Evolutionary conservation across 2,888 invertebrate species (phyloP).

Genomic region (Myopa tessellatipennis): DNA sequence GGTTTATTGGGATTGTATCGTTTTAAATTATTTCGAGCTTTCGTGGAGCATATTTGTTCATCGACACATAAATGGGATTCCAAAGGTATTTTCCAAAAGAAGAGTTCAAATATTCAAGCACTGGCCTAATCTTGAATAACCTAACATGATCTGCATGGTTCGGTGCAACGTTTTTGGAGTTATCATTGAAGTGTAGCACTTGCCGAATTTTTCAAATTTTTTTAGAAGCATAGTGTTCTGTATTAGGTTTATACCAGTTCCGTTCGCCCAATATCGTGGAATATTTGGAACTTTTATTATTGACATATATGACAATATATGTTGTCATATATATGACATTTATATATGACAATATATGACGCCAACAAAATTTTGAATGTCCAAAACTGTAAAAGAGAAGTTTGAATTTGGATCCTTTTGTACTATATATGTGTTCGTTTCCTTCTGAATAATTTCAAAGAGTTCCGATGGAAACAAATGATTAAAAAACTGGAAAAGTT

Average conservation of each 20-base stretch:
- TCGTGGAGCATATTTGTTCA: slow-evolving; percentile 47
- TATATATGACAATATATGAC: too few relatives aligned
- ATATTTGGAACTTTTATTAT: too few relatives aligned
- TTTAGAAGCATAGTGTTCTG: too few relatives aligned
- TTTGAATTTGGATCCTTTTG: slow-evolving; percentile 34
- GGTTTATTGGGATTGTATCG: slow-evolving; percentile 50
- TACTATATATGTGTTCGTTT: slow-evolving; percentile 37
- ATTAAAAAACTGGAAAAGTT: slow-evolving; percentile 35
- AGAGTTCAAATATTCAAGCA: slow-evolving; percentile 41
- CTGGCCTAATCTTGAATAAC: slow-evolving; percentile 44
- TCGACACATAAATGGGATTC: slow-evolving; percentile 47
- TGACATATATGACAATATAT: too few relatives aligned
- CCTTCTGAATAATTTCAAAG: slow-evolving; percentile 26
- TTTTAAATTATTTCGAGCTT: slow-evolving; percentile 46
- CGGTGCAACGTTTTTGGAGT: slow-evolving; percentile 15
- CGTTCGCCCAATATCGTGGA: too few relatives aligned
- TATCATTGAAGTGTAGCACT: slow-evolving; percentile 12
- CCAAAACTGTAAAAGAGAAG: slow-evolving; percentile 34
- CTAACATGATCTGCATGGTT: slow-evolving; percentile 39
- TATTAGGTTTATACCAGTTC: too few relatives aligned
- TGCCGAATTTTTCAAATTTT: slow-evolving; percentile 36
- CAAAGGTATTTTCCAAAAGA: slow-evolving; percentile 40
- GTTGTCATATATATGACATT: too few relatives aligned
- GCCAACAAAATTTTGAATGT: slow-evolving; percentile 39
- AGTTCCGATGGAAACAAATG: slow-evolving; percentile 35